Evolutionary conservation across 2,797 vertebrate species (phyloP).

Genomic region (Coregonus ussuriensis): DNA sequence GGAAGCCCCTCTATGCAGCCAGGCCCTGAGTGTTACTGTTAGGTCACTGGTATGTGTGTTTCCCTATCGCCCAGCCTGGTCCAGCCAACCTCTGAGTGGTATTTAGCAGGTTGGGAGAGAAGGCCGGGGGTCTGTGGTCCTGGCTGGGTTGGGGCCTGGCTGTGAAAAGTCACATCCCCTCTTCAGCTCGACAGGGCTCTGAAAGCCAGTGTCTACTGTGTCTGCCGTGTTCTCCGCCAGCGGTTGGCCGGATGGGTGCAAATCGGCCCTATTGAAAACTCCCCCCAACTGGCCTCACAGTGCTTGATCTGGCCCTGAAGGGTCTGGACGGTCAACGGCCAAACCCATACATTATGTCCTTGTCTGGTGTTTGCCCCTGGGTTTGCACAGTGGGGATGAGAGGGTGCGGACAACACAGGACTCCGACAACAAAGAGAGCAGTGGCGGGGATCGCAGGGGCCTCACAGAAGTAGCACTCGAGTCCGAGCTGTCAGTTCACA

Average conservation of each 20-base stretch:
- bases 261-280: conserved; percentile 49
- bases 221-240: conserved; percentile 52
- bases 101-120: conserved; percentile 70
- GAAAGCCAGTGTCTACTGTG: conserved; percentile 75
- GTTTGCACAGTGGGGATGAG: conserved; percentile 47
- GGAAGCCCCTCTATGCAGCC: conserved; percentile 18
- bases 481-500: conserved; percentile 70
- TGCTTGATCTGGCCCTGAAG: conserved; percentile 57
- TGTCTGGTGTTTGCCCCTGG: conserved; percentile 70
- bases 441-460: conserved; percentile 71
- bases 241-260: conserved; percentile 49
- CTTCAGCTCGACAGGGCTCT: conserved; percentile 62
- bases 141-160: conserved; percentile 68
- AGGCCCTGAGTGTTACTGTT: conserved; percentile 2
- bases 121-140: conserved; percentile 41
- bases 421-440: conserved; percentile 71
- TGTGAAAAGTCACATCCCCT: conserved; percentile 81
- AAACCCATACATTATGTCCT: conserved; percentile 72
- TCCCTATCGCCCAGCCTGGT: conserved; percentile 43
- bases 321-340: conserved; percentile 70
- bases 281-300: conserved; percentile 40
- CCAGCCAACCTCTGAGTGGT: conserved; percentile 63
- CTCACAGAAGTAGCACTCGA: conserved; percentile 77
- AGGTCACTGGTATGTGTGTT: conserved; percentile 37
- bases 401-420: conserved; percentile 46